Evolutionary conservation across 2,888 invertebrate species (phyloP), one percentile per base, ranked within the genome.

Genomic region (Troides oblongomaculatus): DNA sequence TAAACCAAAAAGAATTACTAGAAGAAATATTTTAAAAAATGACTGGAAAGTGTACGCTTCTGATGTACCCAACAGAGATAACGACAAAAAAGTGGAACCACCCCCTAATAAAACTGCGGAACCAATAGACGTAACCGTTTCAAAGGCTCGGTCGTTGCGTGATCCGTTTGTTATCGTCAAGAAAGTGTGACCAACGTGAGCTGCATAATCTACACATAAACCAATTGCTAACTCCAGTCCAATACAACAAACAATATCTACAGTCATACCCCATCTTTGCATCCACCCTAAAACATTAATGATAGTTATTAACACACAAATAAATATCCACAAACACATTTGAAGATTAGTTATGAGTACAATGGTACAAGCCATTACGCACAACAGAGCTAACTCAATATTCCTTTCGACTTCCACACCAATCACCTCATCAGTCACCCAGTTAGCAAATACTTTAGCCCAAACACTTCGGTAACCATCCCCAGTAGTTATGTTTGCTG

Each of bases 151-250:
- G 21, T 94, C 93, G n/a, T 93, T 88, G 60, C 90, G 90, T 46
- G 90, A 82, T 0, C 94, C 93, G 59, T 93, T 88, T 23, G 89
- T 85, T 23, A 93, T 86, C 2, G 95, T 95, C 77, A 97, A 93
- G 84, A 97, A 97, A 4, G 96, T 95, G 80, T 97, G 97, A 0
- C 96, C 96, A 8, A 96, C 95, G 80, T 96, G 96, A 3, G 96
- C 96, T 0, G 97, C 96, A 78, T 97, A 97, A 85, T 97, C 97
- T 0, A 97, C 96, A 79, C 97, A 96, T 65, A 97, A 89, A 64
- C 97, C 97, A 72, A 97, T 95, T 4, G 96, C 96, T 50, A 97
- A 89, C 78, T 97, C 96, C 17, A 97, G 89, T 43, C 96, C 96
- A 68, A 97, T 96, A 80, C 97, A 96, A 66, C 97, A 96, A 14